Percentiles rank a stretch among this genome's conserved stretches.
phyloP scores from a whole-genome alignment of 2,797 vertebrate species.

The Myiotriccus ornatus region DNA sequence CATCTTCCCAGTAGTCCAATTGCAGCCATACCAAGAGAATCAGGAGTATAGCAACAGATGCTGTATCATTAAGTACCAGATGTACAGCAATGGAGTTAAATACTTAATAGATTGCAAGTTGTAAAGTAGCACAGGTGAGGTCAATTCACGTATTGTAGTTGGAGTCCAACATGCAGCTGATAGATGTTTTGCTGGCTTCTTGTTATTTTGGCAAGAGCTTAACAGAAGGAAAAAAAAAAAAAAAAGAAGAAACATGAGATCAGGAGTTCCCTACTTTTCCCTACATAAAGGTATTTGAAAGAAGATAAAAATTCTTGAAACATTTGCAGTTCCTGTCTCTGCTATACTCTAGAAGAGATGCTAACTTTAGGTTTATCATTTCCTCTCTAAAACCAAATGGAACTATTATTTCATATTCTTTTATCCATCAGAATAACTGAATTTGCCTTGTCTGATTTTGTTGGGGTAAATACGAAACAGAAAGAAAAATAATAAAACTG shows the following conservation, averaged over 20 bases:
- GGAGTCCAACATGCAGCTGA: background rate
- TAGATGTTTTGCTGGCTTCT: background rate
- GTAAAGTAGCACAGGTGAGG: background rate
- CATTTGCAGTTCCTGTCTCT: background rate
- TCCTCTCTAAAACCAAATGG: background rate
- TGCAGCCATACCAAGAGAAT: background rate
- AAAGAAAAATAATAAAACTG: background rate
- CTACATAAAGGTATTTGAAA: background rate
- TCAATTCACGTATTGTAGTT: background rate
- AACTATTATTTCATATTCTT: background rate
- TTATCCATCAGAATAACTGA: background rate
- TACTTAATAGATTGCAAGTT: background rate
- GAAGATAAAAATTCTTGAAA: background rate
- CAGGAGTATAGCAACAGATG: conserved; percentile 5
- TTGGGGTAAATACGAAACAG: background rate
- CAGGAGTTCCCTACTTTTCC: background rate
- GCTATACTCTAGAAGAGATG: background rate
- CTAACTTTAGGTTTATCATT: background rate
- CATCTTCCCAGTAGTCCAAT: background rate
- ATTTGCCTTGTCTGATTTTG: background rate
- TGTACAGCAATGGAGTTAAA: background rate
- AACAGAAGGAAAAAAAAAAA: background rate
- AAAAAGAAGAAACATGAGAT: background rate
- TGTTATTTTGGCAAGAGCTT: background rate
- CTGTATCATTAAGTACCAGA: conserved; percentile 18